Percentiles rank a stretch among this genome's conserved stretches.
Evolutionary conservation across 2,797 vertebrate genomes (phyloP).

Genomic region (Leptoclinus maculatus): DNA sequence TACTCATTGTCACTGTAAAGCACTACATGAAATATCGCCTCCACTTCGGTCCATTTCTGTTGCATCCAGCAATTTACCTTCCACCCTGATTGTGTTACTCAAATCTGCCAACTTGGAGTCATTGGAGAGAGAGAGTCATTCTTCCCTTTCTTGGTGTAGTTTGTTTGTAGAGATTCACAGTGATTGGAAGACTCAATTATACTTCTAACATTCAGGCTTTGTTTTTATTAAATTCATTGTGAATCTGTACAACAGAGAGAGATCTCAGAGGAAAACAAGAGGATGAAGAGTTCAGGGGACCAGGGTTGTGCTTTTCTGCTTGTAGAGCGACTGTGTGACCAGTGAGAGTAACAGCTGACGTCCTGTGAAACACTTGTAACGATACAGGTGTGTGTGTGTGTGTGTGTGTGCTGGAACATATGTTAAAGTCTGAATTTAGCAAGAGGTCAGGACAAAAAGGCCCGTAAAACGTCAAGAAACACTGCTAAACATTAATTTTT

Average conservation of each 20-base stretch:
- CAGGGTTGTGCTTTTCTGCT: constrained; percentile 21
- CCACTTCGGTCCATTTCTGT: constrained; percentile 32
- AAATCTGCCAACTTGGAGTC: constrained; percentile 33
- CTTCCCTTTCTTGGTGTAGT: constrained; percentile 1
- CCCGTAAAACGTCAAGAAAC: neutral
- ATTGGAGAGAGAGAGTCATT: constrained; percentile 30
- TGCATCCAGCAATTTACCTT: constrained; percentile 43
- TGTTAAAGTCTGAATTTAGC: neutral
- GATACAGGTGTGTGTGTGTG: neutral
- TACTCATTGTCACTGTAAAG: constrained; percentile 61
- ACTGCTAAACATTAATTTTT: neutral
- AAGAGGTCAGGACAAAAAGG: neutral
- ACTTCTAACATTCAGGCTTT: constrained; percentile 2
- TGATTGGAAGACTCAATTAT: constrained; percentile 13
- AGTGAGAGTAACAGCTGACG: neutral
- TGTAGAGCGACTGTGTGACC: neutral
- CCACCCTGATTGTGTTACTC: constrained; percentile 66
- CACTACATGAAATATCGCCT: constrained; percentile 62
- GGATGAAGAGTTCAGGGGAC: constrained; percentile 34
- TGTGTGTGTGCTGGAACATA: neutral
- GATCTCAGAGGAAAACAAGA: constrained; percentile 62
- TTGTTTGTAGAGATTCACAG: constrained; percentile 75
- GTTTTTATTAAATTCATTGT: constrained; percentile 46
- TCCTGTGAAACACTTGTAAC: constrained; percentile 25
- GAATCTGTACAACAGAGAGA: constrained; percentile 75